Percentiles rank a stretch among this genome's conserved stretches.
phyloP scores from a whole-genome alignment of 2,797 vertebrate species.

The Enteromius trimaculatus region DNA sequence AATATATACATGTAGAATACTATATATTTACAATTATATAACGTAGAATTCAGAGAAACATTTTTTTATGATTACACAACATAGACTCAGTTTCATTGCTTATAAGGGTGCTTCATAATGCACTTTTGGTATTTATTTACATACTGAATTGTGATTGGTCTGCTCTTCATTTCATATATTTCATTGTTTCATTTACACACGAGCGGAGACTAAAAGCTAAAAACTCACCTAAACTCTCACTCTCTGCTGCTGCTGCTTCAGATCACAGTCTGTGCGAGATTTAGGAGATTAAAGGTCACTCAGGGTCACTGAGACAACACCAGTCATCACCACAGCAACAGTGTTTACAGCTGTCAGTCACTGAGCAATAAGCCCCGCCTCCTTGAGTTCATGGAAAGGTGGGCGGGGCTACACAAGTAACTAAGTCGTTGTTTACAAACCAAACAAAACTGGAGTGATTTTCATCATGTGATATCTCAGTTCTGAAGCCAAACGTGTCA shows the following conservation, averaged over 20 bases:
- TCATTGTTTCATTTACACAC: too few species aligned
- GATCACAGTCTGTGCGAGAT: background rate
- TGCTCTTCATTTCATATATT: too few species aligned
- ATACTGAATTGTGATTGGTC: too few species aligned
- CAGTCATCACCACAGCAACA: background rate
- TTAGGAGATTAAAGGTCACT: background rate
- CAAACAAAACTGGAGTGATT: constrained; percentile 58
- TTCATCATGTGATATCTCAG: constrained; percentile 27
- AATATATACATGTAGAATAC: too few species aligned
- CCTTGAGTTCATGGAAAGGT: background rate
- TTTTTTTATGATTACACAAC: too few species aligned
- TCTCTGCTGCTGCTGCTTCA: background rate
- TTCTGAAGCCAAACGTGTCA: background rate
- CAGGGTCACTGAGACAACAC: background rate
- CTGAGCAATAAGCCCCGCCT: constrained; percentile 34
- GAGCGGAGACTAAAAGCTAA: too few species aligned
- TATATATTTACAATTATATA: too few species aligned
- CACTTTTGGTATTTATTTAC: too few species aligned
- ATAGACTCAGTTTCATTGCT: too few species aligned
- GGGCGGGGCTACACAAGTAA: constrained; percentile 1
- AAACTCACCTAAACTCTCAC: background rate
- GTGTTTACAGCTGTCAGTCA: constrained; percentile 23
- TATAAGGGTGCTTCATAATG: too few species aligned
- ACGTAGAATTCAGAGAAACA: too few species aligned
- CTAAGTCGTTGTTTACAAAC: constrained; percentile 60